Evolutionary conservation across 2,888 invertebrate species (phyloP), one percentile per base, ranked within the genome.

Genomic region (Rhynchonema sp.): DNA sequence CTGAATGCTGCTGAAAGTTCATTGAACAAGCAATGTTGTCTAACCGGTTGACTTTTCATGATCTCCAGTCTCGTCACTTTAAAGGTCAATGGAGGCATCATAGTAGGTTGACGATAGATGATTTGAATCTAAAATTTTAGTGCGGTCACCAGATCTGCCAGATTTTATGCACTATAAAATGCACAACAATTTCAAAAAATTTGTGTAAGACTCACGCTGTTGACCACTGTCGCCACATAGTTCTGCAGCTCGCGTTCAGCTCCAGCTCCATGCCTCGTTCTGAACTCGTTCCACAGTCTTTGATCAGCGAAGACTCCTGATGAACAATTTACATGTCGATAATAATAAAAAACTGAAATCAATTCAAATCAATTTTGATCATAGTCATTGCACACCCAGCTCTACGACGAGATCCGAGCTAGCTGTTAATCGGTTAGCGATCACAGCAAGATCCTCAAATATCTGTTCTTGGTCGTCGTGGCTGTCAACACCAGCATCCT

Each of bases 51-150:
- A 20, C 63, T 63, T 46, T 67, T 66, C 57, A 71, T 65, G 46
- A 72, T 69, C 64, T 72, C 72, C 63, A 70, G 71, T 56, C 70
- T 65, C 26, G 72, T 70, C 54, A 72, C 65, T n/a, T 66, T 60
- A 66, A 72, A 72, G 46, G 66, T 67, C 53, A 72, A 64, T 30
- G 67, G 66, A 53, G 70, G 70, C 29, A 65, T 64, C 54, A 70
- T 68, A 3, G 67, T 70, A 56, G 71, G 69, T 61, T 72, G 72
- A 46, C 69, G 66, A 63, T 73, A 72, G 68, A 72, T 70, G 55
- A 72, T 71, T 64, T 72, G 72, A 62, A 72, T 72, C 60, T 62
- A 27, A 49, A 59, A 23, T 49, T n/a, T 3, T 17, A n/a, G 3
- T n/a, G 22, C 13, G 3, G 49, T 49, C 49, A 49, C 9, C 3